Conservation (phyloP, 37 sponge, comb jelly and placozoan genomes). For the Amphimedon queenslandica region DNA sequence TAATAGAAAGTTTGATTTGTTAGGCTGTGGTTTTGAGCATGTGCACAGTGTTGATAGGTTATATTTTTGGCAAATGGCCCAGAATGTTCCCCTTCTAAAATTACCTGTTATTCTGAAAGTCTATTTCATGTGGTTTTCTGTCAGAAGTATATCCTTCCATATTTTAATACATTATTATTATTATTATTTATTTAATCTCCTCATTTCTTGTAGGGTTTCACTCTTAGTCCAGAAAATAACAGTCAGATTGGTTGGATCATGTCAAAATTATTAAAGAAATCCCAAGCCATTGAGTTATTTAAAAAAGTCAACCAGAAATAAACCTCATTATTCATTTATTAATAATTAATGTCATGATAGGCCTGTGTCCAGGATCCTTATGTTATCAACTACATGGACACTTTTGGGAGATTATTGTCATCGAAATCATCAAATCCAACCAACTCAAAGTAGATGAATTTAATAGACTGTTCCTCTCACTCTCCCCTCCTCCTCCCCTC, state of each 20-base stretch:
- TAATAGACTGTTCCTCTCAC: not conserved
- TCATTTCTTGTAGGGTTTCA: slow-evolving; percentile 1
- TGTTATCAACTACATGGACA: slow-evolving; percentile 42
- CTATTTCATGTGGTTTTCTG: not conserved
- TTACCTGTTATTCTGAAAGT: too few species aligned
- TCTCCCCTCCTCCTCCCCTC: slow-evolving; percentile 14
- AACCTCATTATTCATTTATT: not conserved
- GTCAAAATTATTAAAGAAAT: slow-evolving; percentile 20
- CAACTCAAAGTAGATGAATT: not conserved
- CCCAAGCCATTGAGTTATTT: slow-evolving; percentile 32
- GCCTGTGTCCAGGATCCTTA: slow-evolving; percentile 28
- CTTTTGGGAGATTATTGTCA: slow-evolving; percentile 23
- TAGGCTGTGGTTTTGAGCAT: too few species aligned
- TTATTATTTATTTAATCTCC: not conserved
- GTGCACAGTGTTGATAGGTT: too few species aligned
- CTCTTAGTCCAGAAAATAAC: slow-evolving; percentile 25
- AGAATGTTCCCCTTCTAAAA: too few species aligned
- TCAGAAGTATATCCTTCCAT: not conserved
- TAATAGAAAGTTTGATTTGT: too few species aligned
- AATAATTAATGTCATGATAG: not conserved
- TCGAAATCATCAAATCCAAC: not conserved
- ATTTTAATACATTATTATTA: not conserved
- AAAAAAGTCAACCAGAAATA: slow-evolving; percentile 4
- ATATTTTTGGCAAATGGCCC: too few species aligned
- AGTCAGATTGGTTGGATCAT: slow-evolving; percentile 34